A percentile compares a stretch with the other conserved stretches of the same genome.
phyloP scores from a whole-genome alignment of 2,888 invertebrate species.

The Crocallis elinguaria region DNA sequence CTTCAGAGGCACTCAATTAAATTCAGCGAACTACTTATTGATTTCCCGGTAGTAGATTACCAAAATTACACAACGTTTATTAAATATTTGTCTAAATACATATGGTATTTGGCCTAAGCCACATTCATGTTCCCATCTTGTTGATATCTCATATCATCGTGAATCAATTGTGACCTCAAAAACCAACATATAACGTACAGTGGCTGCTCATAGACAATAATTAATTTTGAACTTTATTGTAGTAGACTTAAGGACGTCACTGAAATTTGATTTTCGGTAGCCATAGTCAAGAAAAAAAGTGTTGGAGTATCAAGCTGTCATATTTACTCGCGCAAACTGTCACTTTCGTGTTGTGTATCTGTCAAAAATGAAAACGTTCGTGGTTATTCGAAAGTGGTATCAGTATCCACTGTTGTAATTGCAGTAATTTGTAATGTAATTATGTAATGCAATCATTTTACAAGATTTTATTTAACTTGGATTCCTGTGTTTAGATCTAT shows the following conservation, averaged over 20 bases:
- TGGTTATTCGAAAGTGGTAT: conserved; percentile 20
- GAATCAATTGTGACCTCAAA: conserved; percentile 10
- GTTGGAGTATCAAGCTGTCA: conserved; percentile 28
- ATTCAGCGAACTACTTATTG: too few species aligned
- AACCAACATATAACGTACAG: neutral
- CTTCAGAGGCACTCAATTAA: too few species aligned
- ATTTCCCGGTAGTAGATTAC: too few species aligned
- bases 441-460: neutral
- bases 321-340: conserved; percentile 29
- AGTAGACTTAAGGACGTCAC: neutral
- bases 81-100: conserved; percentile 1
- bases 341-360: conserved; percentile 35
- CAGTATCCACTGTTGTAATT: neutral
- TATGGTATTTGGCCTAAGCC: conserved; percentile 24
- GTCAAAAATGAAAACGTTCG: conserved; percentile 39
- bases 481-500: too few species aligned
- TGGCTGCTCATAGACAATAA: neutral
- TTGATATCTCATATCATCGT: conserved; percentile 22
- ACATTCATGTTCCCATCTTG: conserved; percentile 13
- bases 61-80: neutral
- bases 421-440: neutral
- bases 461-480: too few species aligned
- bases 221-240: conserved; percentile 11
- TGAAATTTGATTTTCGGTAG: neutral
- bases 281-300: neutral